These are phyloP conservation scores for Hipparchia semele DNA, from an alignment of 2,888 invertebrate species.

Conservation along the genomic window DNA sequence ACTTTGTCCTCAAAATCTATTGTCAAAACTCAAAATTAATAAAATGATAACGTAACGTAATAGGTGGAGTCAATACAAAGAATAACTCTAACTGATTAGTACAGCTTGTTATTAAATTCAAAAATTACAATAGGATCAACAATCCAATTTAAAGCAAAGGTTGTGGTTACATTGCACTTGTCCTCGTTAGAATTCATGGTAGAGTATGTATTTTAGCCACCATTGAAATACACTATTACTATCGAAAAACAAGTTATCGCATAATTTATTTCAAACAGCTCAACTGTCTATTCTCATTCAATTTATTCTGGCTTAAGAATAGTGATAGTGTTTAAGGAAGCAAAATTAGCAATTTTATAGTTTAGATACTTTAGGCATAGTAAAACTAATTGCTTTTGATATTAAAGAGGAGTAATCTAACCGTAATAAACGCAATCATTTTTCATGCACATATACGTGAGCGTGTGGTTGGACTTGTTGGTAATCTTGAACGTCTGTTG, in stretches of 20 bases:
- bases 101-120: neutral
- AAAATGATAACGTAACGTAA: neutral
- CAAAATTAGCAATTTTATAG: too few species aligned
- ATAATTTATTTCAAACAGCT: too few species aligned
- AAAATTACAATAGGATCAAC: neutral
- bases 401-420: slow-evolving; percentile 28
- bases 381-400: neutral
- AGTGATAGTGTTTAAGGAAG: too few species aligned
- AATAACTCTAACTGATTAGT: neutral
- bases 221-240: too few species aligned
- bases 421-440: slow-evolving; percentile 71
- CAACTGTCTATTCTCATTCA: too few species aligned
- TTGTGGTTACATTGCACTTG: too few species aligned
- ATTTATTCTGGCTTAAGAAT: too few species aligned
- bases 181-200: too few species aligned
- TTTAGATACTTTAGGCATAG: too few species aligned
- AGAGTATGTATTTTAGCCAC: too few species aligned
- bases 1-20: slow-evolving; percentile 73
- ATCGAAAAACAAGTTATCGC: too few species aligned
- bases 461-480: slow-evolving; percentile 80
- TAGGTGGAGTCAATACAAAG: neutral
- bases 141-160: too few species aligned
- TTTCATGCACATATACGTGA: slow-evolving; percentile 84
- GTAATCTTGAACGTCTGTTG: slow-evolving; percentile 75
- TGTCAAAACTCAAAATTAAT: neutral